Base-by-base conservation (phyloP, 2,113 vertebrate genomes). In the Pteronura brasiliensis region DNA sequence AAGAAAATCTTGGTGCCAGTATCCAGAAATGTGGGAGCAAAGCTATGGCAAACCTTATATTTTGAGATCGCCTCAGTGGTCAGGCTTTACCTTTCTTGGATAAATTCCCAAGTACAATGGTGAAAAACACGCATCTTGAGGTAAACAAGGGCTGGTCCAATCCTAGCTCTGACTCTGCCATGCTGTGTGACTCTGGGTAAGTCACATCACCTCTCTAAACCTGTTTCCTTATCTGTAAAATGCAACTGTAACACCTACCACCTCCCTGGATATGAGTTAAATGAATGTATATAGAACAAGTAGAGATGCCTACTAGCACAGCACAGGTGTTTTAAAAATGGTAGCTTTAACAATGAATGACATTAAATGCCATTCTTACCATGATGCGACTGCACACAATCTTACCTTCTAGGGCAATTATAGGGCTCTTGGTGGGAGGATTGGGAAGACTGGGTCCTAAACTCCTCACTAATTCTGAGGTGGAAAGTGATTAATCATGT, bases 161-260 rank as follows among this genome's bases (percentile, higher is more conserved):
- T 61, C 14, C 59, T 67, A 82, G 47, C 42, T 67, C 52, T 88
- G 23, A 81, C n/a, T 25, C 71, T 91, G 39, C 17, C 79, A 80
- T 7, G 10, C 36, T 49, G 3, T 67, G 17, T 57, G 36, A 94
- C 36, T 52, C 47, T 80, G 31, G 17, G 21, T 65, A 74, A 94
- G 57, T 69, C 82, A 61, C 23, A 67, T 69, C 34, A 79, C 15
- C 15, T n/a, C 34, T 77, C 31, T 72, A 94, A 89, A 92, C 25
- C 72, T 87, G 39, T 80, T 94, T 76, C 52, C 81, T 94, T 71
- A 71, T 57, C 69, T 96, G 27, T 76, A 84, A 93, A 88, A 92
- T 85, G 34, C 34, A 90, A 94, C 59, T 18, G 2, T 47, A 52
- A 90, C 36, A 65, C 61, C 34, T 39, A 29, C 52, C 39, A 69